Evolutionary conservation across 2,797 vertebrate genomes (phyloP), one percentile per base, ranked within the genome.

Genomic region (Falco cherrug): DNA sequence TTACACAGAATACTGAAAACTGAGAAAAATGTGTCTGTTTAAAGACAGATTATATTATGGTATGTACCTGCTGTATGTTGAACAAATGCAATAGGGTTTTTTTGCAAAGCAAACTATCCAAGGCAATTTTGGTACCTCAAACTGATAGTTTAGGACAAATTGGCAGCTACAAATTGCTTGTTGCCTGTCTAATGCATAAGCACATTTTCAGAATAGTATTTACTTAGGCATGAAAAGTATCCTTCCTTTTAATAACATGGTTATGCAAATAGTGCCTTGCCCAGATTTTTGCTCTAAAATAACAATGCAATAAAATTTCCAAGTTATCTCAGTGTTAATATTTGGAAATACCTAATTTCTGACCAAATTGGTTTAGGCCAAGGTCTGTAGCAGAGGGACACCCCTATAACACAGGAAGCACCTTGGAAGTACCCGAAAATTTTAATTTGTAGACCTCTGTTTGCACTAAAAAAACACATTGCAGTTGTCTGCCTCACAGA

Each of bases 331-430:
- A 48, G 25, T 26, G 26, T 24, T 43, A 82, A 24, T 63, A 75
- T 64, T 64, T 81, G 28, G 43, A 50, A 82, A 81, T 68, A 47
- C 16, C 20, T 77, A 0, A 37, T n/a, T 70, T 87, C 31, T 91
- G 50, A 81, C 5, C 22, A 85, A 68, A 59, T 9, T 59, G 8
- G 1, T 47, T 91, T 67, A 51, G 35, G 13, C 17, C 8, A 59
- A 45, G 6, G 31, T 71, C 51, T 48, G 8, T 41, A 67, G 5
- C 22, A 48, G 17, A 45, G 9, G 9, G 21, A 37, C 13, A 31
- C 3, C 9, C 9, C 10, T 0, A 0, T 19, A 59, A 15, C n/a
- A 45, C 5, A 48, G 6, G 10, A 4, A 9, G 0, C 7, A 29
- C 8, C 26, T 19, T 79, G 28, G 10, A 20, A 1, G 3, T 78